A percentile compares a stretch with the other conserved stretches of the same genome.
phyloP scores from a whole-genome alignment of 2,888 invertebrate species.

The Sphaeridia pumilis region DNA sequence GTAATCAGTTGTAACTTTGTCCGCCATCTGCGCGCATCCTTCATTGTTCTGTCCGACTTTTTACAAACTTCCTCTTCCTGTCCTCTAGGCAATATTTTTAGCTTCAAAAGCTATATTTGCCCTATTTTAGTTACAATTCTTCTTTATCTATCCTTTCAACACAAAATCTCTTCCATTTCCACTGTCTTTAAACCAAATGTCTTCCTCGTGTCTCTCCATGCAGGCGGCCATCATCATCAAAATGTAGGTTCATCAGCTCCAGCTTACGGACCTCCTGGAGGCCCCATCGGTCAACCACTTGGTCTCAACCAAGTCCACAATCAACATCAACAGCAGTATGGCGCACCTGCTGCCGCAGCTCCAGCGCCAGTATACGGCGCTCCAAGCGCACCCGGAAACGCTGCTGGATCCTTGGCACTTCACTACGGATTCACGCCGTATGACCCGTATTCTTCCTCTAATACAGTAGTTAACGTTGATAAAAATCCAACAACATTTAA shows the following conservation, averaged over 20 bases:
- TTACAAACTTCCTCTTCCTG: background rate
- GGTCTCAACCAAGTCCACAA: background rate
- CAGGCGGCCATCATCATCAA: background rate
- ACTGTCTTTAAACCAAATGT: conserved; percentile 2
- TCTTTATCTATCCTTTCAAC: background rate
- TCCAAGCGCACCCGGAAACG: conserved; percentile 10
- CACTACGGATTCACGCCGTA: conserved; percentile 23
- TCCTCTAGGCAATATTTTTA: background rate
- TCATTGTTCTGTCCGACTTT: background rate
- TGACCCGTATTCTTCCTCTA: background rate
- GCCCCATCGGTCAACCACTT: conserved; percentile 1
- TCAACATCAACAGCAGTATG: conserved; percentile 3
- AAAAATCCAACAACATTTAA: background rate
- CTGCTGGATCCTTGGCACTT: conserved; percentile 21
- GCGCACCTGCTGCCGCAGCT: background rate
- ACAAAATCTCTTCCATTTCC: conserved; percentile 5
- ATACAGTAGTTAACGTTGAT: background rate
- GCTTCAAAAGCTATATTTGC: no score
- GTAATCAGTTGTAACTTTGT: no score
- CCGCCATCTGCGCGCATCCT: background rate
- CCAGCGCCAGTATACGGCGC: conserved; percentile 11
- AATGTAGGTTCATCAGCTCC: conserved; percentile 4
- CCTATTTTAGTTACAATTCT: background rate
- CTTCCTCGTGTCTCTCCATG: no score
- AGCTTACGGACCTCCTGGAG: conserved; percentile 14